Evolutionary conservation across 2,113 vertebrate genomes (phyloP).

Genomic region (Phrynosoma blainvillii): DNA sequence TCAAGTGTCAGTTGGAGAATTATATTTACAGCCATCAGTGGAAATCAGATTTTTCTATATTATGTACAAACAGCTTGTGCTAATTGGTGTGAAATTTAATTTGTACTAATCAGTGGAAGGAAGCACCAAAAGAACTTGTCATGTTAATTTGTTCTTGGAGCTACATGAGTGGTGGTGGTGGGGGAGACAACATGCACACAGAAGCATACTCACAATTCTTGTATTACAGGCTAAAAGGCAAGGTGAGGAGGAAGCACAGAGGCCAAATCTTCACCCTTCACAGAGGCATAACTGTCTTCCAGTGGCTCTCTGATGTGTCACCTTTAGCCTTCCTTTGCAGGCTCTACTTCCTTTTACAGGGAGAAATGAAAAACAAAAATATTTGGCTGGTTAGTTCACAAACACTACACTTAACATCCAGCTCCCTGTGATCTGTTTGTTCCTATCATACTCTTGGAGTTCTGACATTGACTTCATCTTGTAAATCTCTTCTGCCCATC

Average conservation of each 20-base stretch:
- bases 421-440: not conserved
- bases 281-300: not conserved
- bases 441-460: not conserved
- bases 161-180: not conserved
- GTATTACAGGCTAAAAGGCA: not conserved
- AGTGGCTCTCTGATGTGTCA: not conserved
- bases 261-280: not conserved
- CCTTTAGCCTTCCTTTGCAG: not conserved
- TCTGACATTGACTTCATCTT: not conserved
- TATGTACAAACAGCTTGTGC: constrained; percentile 44
- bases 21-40: constrained; percentile 19
- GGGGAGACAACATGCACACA: not conserved
- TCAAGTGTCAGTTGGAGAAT: constrained; percentile 24
- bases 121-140: constrained; percentile 47
- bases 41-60: constrained; percentile 35
- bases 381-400: not conserved
- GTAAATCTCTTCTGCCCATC: not conserved
- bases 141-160: constrained; percentile 15
- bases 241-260: not conserved
- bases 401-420: not conserved
- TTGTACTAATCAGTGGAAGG: constrained; percentile 55
- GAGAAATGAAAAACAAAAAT: not conserved
- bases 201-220: not conserved
- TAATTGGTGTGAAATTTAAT: constrained; percentile 64
- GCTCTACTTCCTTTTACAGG: constrained; percentile 1